phyloP scores from a whole-genome alignment of 1,140 invertebrate species.

The Pantala flavescens region DNA sequence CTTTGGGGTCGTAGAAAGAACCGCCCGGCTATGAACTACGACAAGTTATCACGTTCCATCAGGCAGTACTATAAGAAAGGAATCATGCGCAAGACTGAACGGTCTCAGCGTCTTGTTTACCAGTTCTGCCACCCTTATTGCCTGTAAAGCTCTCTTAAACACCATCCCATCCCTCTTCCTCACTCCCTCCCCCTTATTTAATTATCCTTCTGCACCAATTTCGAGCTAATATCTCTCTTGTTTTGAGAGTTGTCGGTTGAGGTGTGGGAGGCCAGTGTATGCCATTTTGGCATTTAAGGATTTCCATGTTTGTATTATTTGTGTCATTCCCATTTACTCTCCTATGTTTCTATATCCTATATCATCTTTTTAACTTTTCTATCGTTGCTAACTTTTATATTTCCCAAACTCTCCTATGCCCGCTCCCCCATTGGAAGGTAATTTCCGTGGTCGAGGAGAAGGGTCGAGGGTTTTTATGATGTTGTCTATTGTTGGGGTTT shows the following conservation, averaged over 20 bases:
- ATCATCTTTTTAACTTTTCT: neutral
- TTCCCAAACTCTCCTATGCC: neutral
- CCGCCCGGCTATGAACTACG: constrained; percentile 98
- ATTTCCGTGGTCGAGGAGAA: neutral
- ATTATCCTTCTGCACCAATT: neutral
- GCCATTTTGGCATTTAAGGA: neutral
- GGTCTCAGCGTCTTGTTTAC: constrained; percentile 95
- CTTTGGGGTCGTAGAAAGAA: constrained; percentile 97
- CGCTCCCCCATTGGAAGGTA: neutral
- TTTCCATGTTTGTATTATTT: neutral
- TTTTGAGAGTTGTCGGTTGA: neutral
- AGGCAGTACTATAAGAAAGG: constrained; percentile 99
- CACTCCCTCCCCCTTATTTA: neutral
- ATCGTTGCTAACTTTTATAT: neutral
- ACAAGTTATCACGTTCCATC: constrained; percentile 95
- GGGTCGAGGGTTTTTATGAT: neutral
- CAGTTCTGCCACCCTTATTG: constrained; percentile 95
- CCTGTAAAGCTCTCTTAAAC: constrained; percentile 43
- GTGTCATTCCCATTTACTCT: neutral
- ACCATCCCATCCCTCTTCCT: neutral
- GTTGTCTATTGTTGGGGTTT: neutral
- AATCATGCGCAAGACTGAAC: constrained; percentile 99
- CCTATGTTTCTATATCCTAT: neutral
- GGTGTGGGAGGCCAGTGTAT: constrained; percentile 2
- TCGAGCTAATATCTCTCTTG: neutral